Evolutionary conservation across 2,888 invertebrate species (phyloP).

Genomic region (Bellardia bayeri): DNA sequence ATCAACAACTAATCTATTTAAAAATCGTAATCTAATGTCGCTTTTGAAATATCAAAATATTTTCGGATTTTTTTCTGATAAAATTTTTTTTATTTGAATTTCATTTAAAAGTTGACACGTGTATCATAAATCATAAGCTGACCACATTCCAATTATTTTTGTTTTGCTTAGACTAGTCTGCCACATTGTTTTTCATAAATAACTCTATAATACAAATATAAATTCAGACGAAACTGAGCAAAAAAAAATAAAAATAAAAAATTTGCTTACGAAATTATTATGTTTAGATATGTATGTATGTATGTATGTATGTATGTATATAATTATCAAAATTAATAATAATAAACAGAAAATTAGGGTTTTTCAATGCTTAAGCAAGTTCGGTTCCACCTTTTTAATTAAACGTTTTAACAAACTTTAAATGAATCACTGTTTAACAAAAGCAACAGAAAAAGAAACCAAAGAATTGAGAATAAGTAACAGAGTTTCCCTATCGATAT

Average conservation of each 20-base stretch:
- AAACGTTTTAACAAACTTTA: constrained; percentile 41
- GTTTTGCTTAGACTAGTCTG: neutral
- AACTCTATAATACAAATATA: constrained; percentile 2
- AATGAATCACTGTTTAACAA: constrained; percentile 44
- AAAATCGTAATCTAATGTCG: neutral
- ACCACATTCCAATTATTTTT: neutral
- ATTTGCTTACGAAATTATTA: constrained; percentile 28
- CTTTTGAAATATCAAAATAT: neutral
- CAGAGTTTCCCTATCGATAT: constrained; percentile 66
- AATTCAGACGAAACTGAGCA: constrained; percentile 9
- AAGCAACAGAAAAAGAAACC: neutral
- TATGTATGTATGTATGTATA: too few species aligned
- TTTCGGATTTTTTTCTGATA: neutral
- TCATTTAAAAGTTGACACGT: constrained; percentile 26
- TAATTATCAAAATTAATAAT: constrained; percentile 50
- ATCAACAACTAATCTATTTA: neutral
- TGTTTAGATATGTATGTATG: neutral
- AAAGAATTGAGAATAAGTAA: constrained; percentile 4
- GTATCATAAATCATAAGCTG: constrained; percentile 35
- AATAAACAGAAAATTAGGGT: constrained; percentile 24
- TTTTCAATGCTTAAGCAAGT: constrained; percentile 29
- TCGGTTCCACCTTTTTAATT: constrained; percentile 48
- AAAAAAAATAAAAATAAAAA: neutral
- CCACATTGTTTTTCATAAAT: constrained; percentile 5
- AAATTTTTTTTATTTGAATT: constrained; percentile 1